phyloP scores from a whole-genome alignment of 2,113 vertebrate species.

The Tiliqua scincoides region DNA sequence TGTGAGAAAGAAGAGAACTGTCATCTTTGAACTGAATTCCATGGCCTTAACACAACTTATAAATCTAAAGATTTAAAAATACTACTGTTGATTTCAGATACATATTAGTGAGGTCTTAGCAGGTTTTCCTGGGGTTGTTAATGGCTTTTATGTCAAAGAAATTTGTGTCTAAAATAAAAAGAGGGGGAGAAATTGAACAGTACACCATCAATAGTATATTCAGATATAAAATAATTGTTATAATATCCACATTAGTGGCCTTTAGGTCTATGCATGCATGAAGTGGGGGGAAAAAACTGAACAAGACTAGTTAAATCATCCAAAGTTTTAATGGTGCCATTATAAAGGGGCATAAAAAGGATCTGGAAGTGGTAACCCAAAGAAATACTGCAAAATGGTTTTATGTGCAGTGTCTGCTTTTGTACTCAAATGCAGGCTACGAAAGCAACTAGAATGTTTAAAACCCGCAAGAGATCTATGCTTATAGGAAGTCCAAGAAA shows the following conservation, averaged over 20 bases:
- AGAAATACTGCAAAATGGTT: conserved; percentile 26
- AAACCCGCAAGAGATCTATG: conserved; percentile 11
- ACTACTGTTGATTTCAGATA: conserved; percentile 70
- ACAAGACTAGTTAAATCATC: conserved; percentile 57
- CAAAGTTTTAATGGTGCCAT: conserved; percentile 64
- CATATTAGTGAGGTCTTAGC: conserved; percentile 58
- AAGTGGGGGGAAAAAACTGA: conserved; percentile 49
- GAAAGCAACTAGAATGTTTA: no score
- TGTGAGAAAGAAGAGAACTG: conserved; percentile 47
- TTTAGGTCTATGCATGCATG: conserved; percentile 58
- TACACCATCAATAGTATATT: conserved; percentile 49
- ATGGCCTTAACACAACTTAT: conserved; percentile 73
- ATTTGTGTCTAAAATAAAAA: conserved; percentile 60
- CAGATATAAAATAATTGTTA: conserved; percentile 52
- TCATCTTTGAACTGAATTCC: conserved; percentile 54
- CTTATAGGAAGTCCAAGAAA: background rate
- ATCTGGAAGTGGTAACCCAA: conserved; percentile 29
- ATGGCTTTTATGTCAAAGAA: conserved; percentile 58
- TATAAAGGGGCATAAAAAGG: conserved; percentile 61
- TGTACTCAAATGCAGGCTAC: background rate
- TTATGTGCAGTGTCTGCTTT: background rate
- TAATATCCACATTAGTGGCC: conserved; percentile 44
- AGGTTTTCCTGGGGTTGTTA: background rate
- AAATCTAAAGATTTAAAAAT: conserved; percentile 67
- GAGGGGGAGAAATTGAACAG: conserved; percentile 35